These are phyloP conservation scores for Notodonta dromedarius DNA, from an alignment of 2,888 invertebrate genomes.

Conservation along the genomic window DNA sequence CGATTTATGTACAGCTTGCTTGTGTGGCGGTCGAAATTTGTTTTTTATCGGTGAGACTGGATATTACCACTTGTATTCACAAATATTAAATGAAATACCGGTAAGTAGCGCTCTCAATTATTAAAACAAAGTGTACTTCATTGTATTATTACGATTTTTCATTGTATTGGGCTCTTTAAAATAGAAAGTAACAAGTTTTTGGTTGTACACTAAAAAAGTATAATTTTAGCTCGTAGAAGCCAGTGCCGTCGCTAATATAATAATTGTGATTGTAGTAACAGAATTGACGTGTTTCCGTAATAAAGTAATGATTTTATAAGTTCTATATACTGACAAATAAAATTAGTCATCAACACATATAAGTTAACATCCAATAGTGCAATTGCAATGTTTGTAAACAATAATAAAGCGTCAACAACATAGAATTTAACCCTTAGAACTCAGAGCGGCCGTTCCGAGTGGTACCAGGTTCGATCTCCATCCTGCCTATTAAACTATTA, in stretches of 20 bases:
- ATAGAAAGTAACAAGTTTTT: neutral
- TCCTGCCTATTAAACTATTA: no score
- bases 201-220: neutral
- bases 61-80: slow-evolving; percentile 55
- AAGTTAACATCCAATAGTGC: no score
- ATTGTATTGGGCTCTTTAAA: neutral
- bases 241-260: neutral
- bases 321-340: no score
- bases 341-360: no score
- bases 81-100: slow-evolving; percentile 71
- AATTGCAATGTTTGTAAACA: no score
- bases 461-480: no score
- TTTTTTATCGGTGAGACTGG: slow-evolving; percentile 57
- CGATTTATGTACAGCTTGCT: slow-evolving; percentile 63
- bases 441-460: no score
- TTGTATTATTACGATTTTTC: neutral
- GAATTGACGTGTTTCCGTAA: neutral
- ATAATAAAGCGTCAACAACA: no score
- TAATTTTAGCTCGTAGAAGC: neutral
- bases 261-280: neutral
- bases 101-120: slow-evolving; percentile 44
- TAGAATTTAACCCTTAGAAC: no score
- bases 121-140: neutral
- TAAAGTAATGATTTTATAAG: neutral
- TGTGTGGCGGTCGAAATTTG: slow-evolving; percentile 62